Conservation (phyloP, 2,888 invertebrate species). For the Melanargia galathea region DNA sequence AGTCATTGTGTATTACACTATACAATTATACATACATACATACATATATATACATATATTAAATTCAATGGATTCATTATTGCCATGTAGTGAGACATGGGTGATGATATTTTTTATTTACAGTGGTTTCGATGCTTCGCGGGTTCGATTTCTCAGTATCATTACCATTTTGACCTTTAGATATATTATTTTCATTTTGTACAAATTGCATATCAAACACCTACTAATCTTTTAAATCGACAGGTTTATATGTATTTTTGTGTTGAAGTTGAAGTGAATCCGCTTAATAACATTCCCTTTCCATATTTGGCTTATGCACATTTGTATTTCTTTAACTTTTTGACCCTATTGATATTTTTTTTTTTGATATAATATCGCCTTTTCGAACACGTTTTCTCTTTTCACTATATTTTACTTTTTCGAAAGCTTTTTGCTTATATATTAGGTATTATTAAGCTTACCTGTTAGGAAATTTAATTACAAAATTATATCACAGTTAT, state of each 20-base stretch:
- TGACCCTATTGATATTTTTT: neutral
- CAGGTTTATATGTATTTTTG: conserved; percentile 1
- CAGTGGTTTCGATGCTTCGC: neutral
- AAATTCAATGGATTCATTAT: too few species aligned
- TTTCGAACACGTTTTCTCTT: conserved; percentile 22
- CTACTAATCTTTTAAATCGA: conserved; percentile 12
- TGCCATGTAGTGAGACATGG: too few species aligned
- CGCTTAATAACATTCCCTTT: neutral
- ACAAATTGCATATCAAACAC: conserved; percentile 11
- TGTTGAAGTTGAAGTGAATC: neutral
- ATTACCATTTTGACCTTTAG: conserved; percentile 8
- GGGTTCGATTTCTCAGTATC: neutral
- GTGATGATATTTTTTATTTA: neutral
- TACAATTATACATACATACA: too few species aligned
- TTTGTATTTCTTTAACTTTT: conserved; percentile 9
- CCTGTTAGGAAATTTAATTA: too few species aligned
- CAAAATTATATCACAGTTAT: too few species aligned
- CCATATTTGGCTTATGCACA: conserved; percentile 7
- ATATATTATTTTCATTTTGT: neutral
- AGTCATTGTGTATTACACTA: too few species aligned
- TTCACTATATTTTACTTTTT: neutral
- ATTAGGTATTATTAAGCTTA: too few species aligned
- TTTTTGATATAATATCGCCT: neutral
- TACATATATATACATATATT: too few species aligned
- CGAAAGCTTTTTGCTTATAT: neutral